Percentiles rank a stretch among this genome's conserved stretches.
Conservation (phyloP, 2,113 vertebrate species). For the Trogon surrucura region DNA sequence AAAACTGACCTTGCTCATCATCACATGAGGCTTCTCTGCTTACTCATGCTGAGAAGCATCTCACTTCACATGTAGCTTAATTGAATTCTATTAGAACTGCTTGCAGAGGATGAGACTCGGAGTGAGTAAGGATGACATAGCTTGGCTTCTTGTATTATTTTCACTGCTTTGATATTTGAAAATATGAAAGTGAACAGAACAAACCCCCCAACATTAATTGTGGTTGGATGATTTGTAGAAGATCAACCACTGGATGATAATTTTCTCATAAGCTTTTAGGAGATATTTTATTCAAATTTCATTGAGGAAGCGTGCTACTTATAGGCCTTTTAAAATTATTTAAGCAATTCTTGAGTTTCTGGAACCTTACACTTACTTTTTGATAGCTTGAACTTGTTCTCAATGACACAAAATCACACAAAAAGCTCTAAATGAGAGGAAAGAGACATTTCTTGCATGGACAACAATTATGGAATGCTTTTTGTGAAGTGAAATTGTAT, state of each 20-base stretch:
- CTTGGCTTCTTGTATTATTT: not conserved
- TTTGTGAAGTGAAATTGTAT: not conserved
- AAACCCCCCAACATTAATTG: not conserved
- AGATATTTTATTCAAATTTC: not conserved
- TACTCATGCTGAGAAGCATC: not conserved
- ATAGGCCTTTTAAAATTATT: not conserved
- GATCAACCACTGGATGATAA: constrained; percentile 39
- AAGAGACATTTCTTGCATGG: not conserved
- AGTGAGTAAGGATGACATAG: constrained; percentile 26
- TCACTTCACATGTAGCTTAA: constrained; percentile 10
- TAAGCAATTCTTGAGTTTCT: not conserved
- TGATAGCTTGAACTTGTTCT: not conserved
- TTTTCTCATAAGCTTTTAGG: constrained; percentile 54
- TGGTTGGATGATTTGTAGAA: constrained; percentile 65
- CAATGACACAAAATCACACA: not conserved
- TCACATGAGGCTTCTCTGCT: not conserved
- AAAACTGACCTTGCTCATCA: constrained; percentile 62
- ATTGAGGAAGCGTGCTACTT: constrained; percentile 28
- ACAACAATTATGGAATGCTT: not conserved
- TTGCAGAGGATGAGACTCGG: not conserved
- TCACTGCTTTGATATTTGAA: constrained; percentile 54
- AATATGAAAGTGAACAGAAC: constrained; percentile 17
- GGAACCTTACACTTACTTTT: not conserved
- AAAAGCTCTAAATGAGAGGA: not conserved
- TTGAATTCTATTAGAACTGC: not conserved